Base-by-base conservation (phyloP, 37 sponge, comb jelly and placozoan species). In the Tethya wilhelma region DNA sequence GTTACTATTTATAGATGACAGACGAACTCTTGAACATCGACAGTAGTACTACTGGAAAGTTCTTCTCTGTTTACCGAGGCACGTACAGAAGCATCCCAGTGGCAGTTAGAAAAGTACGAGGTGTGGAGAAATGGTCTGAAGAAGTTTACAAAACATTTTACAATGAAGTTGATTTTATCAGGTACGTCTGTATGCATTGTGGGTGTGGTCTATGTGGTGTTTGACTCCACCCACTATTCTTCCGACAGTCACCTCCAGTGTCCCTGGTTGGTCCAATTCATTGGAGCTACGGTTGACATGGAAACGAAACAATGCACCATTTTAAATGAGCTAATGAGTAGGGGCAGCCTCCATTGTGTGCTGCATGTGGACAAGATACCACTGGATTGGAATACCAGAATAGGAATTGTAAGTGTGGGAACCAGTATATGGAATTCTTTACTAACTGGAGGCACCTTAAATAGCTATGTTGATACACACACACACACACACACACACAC, bases 161-260 rank as follows among this genome's bases (percentile, higher is more conserved):
- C 23, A 1, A 40, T 26, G 87, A 87, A 39, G 81, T 80, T 1
- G 75, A 75, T 23, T 44, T 63, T 0, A 36, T 87, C 28, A 80
- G 87, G 87, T 87, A 56, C 26, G 59, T 28, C 59, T 58, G 28
- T 28, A 58, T 28, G 28, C 59, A 58, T n/a, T 58, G 59, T 58
- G 59, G 26, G 23, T n/a, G 23, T 58, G 59, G 14, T 14, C 59
- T 28, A 58, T 3, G 2, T 23, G 4, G 5, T 58, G 4, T 4
- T 28, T 28, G 11, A 38, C 5, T 3, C 3, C 4, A 33, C 6
- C 53, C 20, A n/a, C n/a, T n/a, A n/a, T n/a, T n/a, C n/a, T n/a
- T n/a, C n/a, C n/a, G n/a, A n/a, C 74, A 90, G 90, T 43, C 75
- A 66, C 2, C 63, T 90, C 45, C 80, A 79, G 67, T 84, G 85